Percentiles rank a stretch among this genome's conserved stretches.
phyloP scores from a whole-genome alignment of 2,113 vertebrate species.

The Picathartes gymnocephalus region DNA sequence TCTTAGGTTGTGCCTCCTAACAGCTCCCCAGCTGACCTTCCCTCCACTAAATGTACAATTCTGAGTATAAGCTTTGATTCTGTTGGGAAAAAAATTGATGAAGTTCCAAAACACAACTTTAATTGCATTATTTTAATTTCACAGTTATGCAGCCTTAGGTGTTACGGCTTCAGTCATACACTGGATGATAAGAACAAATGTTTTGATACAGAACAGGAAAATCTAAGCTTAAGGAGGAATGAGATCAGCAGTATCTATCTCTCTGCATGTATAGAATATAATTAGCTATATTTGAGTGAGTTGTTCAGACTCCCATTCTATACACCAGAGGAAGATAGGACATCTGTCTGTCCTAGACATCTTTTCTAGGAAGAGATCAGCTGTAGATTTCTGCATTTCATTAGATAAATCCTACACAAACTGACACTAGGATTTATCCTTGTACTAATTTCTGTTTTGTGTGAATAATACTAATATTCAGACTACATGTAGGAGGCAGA shows the following conservation, averaged over 20 bases:
- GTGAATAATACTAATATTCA: not conserved
- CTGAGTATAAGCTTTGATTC: not conserved
- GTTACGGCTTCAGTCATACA: not conserved
- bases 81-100: accelerated
- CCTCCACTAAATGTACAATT: not conserved
- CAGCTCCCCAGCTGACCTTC: not conserved
- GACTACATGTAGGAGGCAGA: not conserved
- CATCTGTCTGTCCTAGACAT: not conserved
- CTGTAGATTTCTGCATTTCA: not conserved
- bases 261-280: not conserved
- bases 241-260: not conserved
- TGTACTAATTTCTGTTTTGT: not conserved
- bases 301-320: not conserved
- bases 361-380: not conserved
- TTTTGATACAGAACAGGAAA: not conserved
- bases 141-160: not conserved
- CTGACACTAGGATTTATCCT: not conserved
- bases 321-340: accelerated
- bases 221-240: not conserved
- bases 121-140: not conserved
- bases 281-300: not conserved
- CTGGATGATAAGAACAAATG: not conserved
- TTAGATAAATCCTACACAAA: not conserved
- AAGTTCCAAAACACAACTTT: not conserved
- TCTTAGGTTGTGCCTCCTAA: not conserved